Conservation (phyloP, 2,888 invertebrate genomes). For the Yponomeuta cagnagella region DNA sequence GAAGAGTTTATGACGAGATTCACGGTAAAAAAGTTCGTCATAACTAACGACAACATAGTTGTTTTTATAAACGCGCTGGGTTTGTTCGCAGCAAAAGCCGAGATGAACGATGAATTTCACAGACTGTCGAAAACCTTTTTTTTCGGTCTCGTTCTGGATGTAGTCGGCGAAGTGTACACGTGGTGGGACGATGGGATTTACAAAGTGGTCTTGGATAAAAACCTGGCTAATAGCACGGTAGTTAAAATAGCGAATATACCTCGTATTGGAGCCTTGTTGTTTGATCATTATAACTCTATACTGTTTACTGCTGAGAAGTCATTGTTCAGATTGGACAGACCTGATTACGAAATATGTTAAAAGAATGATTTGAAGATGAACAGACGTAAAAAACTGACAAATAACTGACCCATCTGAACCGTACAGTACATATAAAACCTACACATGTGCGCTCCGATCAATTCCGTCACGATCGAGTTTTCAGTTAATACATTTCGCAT, state of each 20-base stretch:
- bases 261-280: conserved; percentile 48
- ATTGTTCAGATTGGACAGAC: conserved; percentile 36
- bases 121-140: conserved; percentile 53
- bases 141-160: conserved; percentile 52
- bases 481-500: too few relatives aligned
- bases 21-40: conserved; percentile 20
- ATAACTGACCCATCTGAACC: too few relatives aligned
- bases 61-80: too few relatives aligned
- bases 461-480: too few relatives aligned
- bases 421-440: too few relatives aligned
- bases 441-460: too few relatives aligned
- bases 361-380: too few relatives aligned
- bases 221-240: conserved; percentile 39
- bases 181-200: conserved; percentile 67
- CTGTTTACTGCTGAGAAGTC: conserved; percentile 44
- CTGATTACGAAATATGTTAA: too few relatives aligned
- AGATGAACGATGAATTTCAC: conserved; percentile 28
- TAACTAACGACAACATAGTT: too few relatives aligned
- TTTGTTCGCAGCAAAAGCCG: too few relatives aligned
- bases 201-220: conserved; percentile 40
- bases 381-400: too few relatives aligned
- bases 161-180: conserved; percentile 46
- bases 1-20: conserved; percentile 22
- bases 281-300: conserved; percentile 56
- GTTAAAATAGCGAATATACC: conserved; percentile 41